These are phyloP conservation scores for Lochmaea capreae DNA, from an alignment of 2,888 invertebrate species.

Conservation along the genomic window DNA sequence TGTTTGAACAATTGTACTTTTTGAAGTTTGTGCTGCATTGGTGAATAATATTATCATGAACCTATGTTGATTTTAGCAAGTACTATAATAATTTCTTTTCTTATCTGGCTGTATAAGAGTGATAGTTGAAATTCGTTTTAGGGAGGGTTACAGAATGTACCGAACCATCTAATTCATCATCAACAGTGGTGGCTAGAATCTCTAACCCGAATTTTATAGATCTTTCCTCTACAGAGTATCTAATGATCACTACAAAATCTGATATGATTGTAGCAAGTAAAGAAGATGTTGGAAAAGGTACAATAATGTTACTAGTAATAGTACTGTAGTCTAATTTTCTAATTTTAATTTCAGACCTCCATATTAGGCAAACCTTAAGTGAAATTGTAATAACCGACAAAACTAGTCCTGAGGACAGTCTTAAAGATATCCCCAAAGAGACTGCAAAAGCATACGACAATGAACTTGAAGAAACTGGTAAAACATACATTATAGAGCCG, in stretches of 20 bases:
- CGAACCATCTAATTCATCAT: slow-evolving; percentile 43
- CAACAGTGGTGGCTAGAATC: slow-evolving; percentile 26
- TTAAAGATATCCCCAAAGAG: not conserved
- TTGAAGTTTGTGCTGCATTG: too few relatives aligned
- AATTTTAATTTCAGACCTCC: slow-evolving; percentile 3
- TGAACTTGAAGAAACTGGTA: not conserved
- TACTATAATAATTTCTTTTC: too few relatives aligned
- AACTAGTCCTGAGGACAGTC: slow-evolving; percentile 5
- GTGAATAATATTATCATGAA: too few relatives aligned
- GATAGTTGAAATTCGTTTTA: slow-evolving; percentile 1
- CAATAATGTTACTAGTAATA: not conserved
- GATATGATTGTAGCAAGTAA: not conserved
- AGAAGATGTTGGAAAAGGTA: slow-evolving; percentile 10
- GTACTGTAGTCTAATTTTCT: not conserved
- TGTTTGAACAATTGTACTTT: too few relatives aligned
- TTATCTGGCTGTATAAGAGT: too few relatives aligned
- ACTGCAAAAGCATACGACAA: not conserved
- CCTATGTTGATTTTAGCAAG: too few relatives aligned
- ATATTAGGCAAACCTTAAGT: slow-evolving; percentile 3
- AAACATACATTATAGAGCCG: slow-evolving; percentile 2
- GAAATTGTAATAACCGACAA: slow-evolving; percentile 10
- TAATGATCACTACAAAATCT: not conserved
- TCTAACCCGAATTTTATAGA: slow-evolving; percentile 5
- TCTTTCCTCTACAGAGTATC: not conserved
- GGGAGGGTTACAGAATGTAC: slow-evolving; percentile 48